These are phyloP conservation scores for Urophycis tenuis DNA, from an alignment of 2,797 vertebrate genomes.

Conservation along the genomic window DNA sequence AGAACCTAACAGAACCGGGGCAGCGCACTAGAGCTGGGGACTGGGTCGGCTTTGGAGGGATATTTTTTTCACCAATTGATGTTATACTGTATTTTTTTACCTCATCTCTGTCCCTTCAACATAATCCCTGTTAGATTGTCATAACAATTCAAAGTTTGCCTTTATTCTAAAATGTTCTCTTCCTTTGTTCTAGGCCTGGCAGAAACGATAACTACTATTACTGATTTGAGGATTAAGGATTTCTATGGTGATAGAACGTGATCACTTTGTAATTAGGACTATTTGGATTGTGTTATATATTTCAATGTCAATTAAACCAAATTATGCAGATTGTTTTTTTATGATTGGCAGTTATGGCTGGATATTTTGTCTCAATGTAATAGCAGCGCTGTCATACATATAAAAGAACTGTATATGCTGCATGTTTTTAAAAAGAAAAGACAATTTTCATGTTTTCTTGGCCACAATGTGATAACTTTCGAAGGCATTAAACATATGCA, in stretches of 20 bases:
- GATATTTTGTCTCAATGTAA: background rate
- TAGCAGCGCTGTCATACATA: too few relatives aligned
- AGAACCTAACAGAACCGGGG: constrained; percentile 7
- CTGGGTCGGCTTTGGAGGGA: background rate
- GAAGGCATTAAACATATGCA: background rate
- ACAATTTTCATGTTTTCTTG: background rate
- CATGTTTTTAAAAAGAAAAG: background rate
- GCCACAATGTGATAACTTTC: background rate
- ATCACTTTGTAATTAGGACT: background rate
- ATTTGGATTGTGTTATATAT: background rate
- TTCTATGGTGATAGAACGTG: constrained; percentile 30
- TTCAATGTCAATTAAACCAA: background rate
- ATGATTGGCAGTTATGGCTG: background rate
- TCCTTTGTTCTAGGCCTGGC: constrained; percentile 60
- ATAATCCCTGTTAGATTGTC: too few relatives aligned
- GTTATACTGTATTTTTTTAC: background rate
- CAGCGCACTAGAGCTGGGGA: background rate
- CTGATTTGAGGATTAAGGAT: constrained; percentile 43
- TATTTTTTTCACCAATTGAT: background rate
- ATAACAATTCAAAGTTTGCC: constrained; percentile 34
- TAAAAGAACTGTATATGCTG: too few relatives aligned
- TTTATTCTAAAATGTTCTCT: constrained; percentile 59
- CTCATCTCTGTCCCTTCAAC: background rate
- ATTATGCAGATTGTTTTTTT: background rate
- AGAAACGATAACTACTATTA: constrained; percentile 52